Evolutionary conservation across 2,113 vertebrate species (phyloP).

Genomic region (Sprattus sprattus): DNA sequence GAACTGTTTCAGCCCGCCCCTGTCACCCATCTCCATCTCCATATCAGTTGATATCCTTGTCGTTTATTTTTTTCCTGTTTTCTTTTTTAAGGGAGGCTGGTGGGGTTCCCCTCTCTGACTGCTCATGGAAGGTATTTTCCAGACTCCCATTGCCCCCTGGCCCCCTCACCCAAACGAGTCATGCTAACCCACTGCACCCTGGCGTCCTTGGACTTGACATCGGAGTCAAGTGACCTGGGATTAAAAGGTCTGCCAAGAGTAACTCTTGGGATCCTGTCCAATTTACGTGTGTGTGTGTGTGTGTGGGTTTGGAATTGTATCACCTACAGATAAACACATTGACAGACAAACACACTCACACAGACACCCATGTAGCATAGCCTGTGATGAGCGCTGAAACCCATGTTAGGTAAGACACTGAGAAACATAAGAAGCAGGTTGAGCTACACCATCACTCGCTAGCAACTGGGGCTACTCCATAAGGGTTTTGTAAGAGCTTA

Average conservation of each 20-base stretch:
- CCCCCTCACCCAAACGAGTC: neutral
- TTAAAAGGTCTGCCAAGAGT: constrained; percentile 24
- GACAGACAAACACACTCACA: neutral
- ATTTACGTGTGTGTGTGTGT: neutral
- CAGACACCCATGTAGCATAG: neutral
- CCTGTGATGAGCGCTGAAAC: neutral
- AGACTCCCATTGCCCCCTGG: constrained; percentile 13
- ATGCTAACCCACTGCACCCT: constrained; percentile 21
- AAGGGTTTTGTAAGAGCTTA: neutral
- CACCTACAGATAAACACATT: neutral
- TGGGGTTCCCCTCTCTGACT: constrained; percentile 35
- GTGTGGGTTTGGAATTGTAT: neutral
- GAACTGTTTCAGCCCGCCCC: constrained; percentile 21
- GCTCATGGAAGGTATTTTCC: constrained; percentile 44
- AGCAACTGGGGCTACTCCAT: neutral
- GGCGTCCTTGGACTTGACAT: constrained; percentile 39
- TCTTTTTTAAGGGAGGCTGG: constrained; percentile 14
- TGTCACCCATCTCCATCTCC: neutral
- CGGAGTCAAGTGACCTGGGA: constrained; percentile 41
- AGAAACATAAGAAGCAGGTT: neutral
- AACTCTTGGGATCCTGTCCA: neutral
- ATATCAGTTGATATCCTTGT: neutral
- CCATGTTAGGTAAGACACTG: neutral
- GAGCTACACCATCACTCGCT: neutral
- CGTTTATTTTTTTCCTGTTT: neutral